Evolutionary conservation across 2,888 invertebrate species (phyloP).

Genomic region (Synanthedon formicaeformis): DNA sequence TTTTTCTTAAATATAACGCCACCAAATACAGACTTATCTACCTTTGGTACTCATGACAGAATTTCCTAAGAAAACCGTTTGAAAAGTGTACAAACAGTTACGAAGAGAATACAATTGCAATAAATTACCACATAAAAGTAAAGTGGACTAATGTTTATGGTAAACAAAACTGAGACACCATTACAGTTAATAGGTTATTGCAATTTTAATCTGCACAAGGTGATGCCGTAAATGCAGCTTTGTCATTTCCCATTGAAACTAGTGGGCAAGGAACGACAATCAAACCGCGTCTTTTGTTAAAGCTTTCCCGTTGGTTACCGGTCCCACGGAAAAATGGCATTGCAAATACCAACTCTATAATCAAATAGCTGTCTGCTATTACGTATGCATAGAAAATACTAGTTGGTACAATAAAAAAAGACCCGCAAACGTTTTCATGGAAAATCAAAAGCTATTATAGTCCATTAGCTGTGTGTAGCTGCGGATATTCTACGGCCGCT

Average conservation of each 20-base stretch:
- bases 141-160: too few species aligned
- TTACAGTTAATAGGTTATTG: background rate
- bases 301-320: slow-evolving; percentile 33
- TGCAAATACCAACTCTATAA: slow-evolving; percentile 42
- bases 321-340: slow-evolving; percentile 50
- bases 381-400: slow-evolving; percentile 45
- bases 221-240: slow-evolving; percentile 14
- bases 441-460: slow-evolving; percentile 45
- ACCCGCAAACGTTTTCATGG: slow-evolving; percentile 37
- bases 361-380: slow-evolving; percentile 39
- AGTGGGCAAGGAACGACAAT: slow-evolving; percentile 25
- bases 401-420: slow-evolving; percentile 51
- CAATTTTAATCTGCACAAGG: background rate
- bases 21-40: too few species aligned
- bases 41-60: too few species aligned
- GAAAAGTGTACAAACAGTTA: too few species aligned
- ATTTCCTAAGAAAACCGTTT: too few species aligned
- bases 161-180: too few species aligned
- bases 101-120: too few species aligned
- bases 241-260: slow-evolving; percentile 45
- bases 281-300: slow-evolving; percentile 45
- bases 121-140: too few species aligned
- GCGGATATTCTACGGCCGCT: slow-evolving; percentile 5
- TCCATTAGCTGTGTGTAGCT: slow-evolving; percentile 8
- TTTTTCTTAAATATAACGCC: too few species aligned